These are phyloP conservation scores for Brachyptera putata DNA, from an alignment of 2,888 invertebrate genomes.

Conservation along the genomic window DNA sequence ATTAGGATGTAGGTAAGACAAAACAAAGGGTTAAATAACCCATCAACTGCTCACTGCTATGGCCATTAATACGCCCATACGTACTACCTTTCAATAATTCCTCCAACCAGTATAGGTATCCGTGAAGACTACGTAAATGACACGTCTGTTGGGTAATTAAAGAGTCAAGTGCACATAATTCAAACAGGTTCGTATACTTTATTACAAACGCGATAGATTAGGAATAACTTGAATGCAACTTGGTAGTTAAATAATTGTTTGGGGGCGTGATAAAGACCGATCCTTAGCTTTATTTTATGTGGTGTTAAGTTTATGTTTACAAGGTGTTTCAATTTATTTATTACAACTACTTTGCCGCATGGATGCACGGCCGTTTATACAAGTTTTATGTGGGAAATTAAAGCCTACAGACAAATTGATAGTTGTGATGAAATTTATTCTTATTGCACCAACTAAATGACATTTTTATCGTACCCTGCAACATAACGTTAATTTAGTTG, in stretches of 20 bases:
- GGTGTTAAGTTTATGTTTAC: constrained; percentile 3
- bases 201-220: constrained; percentile 14
- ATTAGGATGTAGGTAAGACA: background rate
- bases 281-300: constrained; percentile 14
- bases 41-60: background rate
- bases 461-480: constrained; percentile 8
- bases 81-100: constrained; percentile 4
- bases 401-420: constrained; percentile 7
- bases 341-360: constrained; percentile 14
- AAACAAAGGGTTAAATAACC: constrained; percentile 6
- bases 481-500: constrained; percentile 7
- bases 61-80: constrained; percentile 6
- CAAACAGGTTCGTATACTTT: constrained; percentile 13
- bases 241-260: constrained; percentile 16
- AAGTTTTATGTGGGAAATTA: constrained; percentile 18
- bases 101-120: background rate
- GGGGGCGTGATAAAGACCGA: constrained; percentile 2
- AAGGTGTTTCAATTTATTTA: constrained; percentile 7
- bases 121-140: constrained; percentile 11
- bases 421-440: constrained; percentile 9
- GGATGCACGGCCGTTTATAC: constrained; percentile 2
- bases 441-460: constrained; percentile 12
- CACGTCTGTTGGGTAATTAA: constrained; percentile 10
- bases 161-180: no score
- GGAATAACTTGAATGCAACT: constrained; percentile 12